phyloP scores from a whole-genome alignment of 2,113 vertebrate genomes.

The Rhipidura dahli region DNA sequence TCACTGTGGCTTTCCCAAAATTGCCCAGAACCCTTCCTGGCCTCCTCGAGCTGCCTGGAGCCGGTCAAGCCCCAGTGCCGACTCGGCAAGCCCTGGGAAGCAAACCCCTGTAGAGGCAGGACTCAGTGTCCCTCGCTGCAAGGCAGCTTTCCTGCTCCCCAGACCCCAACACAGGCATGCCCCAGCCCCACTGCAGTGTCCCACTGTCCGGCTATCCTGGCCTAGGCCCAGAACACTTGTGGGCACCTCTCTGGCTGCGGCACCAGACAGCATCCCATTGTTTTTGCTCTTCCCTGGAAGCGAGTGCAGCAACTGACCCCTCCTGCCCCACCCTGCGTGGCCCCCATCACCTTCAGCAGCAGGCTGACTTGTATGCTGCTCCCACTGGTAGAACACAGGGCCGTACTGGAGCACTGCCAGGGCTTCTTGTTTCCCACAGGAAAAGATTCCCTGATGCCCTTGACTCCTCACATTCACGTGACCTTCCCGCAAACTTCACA shows the following conservation, averaged over 20 bases:
- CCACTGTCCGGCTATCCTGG: not conserved
- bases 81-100: fast-evolving
- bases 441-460: not conserved
- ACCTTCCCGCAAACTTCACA: not conserved
- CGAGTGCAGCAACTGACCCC: fast-evolving
- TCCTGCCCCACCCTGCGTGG: fast-evolving
- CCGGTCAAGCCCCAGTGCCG: fast-evolving
- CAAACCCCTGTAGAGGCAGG: not conserved
- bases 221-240: fast-evolving
- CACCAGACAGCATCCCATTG: fast-evolving
- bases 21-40: not conserved
- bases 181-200: not conserved
- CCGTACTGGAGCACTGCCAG: not conserved
- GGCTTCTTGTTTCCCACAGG: not conserved
- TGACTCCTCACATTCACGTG: not conserved
- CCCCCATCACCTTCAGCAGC: not conserved
- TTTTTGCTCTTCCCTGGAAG: not conserved
- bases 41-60: not conserved
- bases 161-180: not conserved
- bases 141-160: not conserved
- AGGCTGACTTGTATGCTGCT: fast-evolving
- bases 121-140: fast-evolving
- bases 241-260: not conserved
- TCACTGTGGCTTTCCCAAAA: not conserved
- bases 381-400: not conserved